phyloP scores from a whole-genome alignment of 2,888 invertebrate species.

The Zele albiditarsus region DNA sequence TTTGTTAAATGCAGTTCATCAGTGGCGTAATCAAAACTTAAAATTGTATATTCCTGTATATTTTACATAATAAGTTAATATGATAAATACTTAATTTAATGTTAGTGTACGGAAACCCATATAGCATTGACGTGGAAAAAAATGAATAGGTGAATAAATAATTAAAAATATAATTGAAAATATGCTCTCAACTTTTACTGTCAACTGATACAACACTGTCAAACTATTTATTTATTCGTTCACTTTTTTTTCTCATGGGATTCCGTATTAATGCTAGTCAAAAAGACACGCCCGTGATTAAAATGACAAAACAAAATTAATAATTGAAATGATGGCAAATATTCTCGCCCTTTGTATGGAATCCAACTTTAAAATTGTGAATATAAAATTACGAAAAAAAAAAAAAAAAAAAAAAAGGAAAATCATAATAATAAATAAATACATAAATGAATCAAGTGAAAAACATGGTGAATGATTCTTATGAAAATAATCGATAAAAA shows the following conservation, averaged over 20 bases:
- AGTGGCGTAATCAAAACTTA: not conserved
- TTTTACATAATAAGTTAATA: not conserved
- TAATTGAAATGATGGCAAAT: not conserved
- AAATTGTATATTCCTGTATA: conserved; percentile 3
- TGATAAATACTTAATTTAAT: conserved; percentile 53
- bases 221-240: not conserved
- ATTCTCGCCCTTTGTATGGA: too few species aligned
- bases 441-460: too few species aligned
- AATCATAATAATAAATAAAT: too few species aligned
- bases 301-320: conserved; percentile 8
- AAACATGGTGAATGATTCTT: too few species aligned
- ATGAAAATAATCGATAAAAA: too few species aligned
- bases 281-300: not conserved
- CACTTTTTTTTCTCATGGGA: not conserved
- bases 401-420: too few species aligned
- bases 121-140: not conserved
- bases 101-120: conserved; percentile 54
- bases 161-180: too few species aligned
- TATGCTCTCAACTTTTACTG: too few species aligned
- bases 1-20: conserved; percentile 16
- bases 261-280: conserved; percentile 6
- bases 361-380: too few species aligned
- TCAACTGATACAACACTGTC: not conserved
- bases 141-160: conserved; percentile 1
- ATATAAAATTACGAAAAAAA: too few species aligned